phyloP scores from a whole-genome alignment of 2,888 invertebrate genomes.

The Pandemis cinnamomeana region DNA sequence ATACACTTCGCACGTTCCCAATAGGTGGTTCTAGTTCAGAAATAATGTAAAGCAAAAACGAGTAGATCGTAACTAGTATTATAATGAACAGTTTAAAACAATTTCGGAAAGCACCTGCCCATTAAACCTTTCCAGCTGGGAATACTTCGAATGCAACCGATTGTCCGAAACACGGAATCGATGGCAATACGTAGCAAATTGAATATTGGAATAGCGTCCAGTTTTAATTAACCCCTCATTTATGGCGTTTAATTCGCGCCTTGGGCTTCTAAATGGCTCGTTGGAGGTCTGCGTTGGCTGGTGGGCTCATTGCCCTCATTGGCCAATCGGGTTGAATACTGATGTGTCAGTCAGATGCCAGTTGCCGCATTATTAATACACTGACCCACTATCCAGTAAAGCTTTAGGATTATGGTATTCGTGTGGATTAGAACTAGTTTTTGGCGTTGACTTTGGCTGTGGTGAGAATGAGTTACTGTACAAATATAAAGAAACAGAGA shows the following conservation, averaged over 20 bases:
- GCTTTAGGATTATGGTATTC: background rate
- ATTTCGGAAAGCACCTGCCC: background rate
- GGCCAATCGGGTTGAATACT: constrained; percentile 29
- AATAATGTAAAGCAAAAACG: too few species aligned
- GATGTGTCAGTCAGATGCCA: constrained; percentile 31
- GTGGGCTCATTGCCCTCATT: constrained; percentile 13
- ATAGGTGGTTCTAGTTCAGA: too few species aligned
- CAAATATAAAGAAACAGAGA: too few species aligned
- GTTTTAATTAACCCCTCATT: constrained; percentile 25
- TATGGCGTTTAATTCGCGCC: constrained; percentile 18
- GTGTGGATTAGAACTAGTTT: background rate
- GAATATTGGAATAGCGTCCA: constrained; percentile 30
- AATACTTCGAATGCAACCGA: background rate
- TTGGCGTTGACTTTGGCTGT: too few species aligned
- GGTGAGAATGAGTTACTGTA: too few species aligned
- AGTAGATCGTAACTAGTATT: too few species aligned
- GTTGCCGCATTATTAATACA: constrained; percentile 27
- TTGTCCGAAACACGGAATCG: constrained; percentile 14
- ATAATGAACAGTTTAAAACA: background rate
- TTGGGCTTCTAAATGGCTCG: constrained; percentile 14
- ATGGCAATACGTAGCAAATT: constrained; percentile 30
- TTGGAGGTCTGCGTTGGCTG: constrained; percentile 22
- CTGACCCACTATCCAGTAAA: constrained; percentile 3
- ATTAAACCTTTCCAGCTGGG: background rate
- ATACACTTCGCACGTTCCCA: too few species aligned